phyloP scores from a whole-genome alignment of 2,797 vertebrate genomes.

The Leptodactylus fallax region DNA sequence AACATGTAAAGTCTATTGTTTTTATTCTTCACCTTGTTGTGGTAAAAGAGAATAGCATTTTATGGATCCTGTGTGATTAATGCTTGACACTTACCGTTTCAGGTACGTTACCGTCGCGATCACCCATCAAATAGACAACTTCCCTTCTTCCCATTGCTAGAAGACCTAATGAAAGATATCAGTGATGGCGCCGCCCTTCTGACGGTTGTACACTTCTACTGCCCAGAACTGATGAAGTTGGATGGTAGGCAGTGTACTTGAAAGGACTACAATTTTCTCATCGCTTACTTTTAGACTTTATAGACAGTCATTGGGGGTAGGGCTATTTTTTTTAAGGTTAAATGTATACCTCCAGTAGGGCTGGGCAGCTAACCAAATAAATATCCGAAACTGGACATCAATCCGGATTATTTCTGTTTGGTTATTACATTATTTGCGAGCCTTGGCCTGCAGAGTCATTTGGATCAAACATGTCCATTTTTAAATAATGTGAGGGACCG shows the following conservation, averaged over 20 bases:
- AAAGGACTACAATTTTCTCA: background rate
- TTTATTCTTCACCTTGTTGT: background rate
- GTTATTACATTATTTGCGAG: no score
- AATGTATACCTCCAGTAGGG: no score
- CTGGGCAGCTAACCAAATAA: no score
- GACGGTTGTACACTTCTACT: slow-evolving; percentile 92
- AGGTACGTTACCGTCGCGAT: slow-evolving; percentile 95
- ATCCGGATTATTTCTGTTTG: no score
- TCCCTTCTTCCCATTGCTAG: slow-evolving; percentile 89
- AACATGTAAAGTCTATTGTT: background rate
- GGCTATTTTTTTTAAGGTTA: no score
- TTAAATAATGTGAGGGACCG: no score
- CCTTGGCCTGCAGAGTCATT: no score
- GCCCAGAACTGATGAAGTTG: slow-evolving; percentile 90
- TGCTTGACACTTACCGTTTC: slow-evolving; percentile 13
- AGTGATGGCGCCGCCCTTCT: slow-evolving; percentile 89
- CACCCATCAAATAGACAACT: slow-evolving; percentile 85
- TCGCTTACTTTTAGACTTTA: no score
- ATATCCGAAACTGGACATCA: no score
- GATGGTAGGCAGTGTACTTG: slow-evolving; percentile 81
- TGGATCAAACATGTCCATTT: no score
- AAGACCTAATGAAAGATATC: slow-evolving; percentile 90
- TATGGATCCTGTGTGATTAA: background rate
- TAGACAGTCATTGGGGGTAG: no score
- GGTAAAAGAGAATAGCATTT: background rate